phyloP scores from a whole-genome alignment of 2,888 invertebrate species.

The Andrena praecox region DNA sequence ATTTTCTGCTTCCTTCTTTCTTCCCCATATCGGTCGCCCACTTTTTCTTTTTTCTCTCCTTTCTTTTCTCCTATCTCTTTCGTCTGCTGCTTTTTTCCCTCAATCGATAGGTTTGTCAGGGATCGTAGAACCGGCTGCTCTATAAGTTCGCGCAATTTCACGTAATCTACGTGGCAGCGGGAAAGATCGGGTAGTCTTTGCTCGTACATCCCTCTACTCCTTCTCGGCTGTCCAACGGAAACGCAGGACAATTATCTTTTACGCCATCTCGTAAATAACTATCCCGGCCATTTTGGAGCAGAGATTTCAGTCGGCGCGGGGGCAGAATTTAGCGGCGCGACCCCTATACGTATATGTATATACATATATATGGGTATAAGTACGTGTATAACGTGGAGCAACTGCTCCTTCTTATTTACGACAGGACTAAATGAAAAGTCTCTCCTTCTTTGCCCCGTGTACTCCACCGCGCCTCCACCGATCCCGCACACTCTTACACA shows the following conservation, averaged over 20 bases:
- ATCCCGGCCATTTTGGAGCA: conserved; percentile 54
- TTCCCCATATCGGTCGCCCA: not conserved
- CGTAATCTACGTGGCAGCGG: conserved; percentile 56
- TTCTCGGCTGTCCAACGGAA: conserved; percentile 24
- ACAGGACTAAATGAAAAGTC: conserved; percentile 69
- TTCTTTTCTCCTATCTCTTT: conserved; percentile 22
- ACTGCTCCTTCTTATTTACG: conserved; percentile 69
- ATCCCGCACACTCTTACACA: not conserved
- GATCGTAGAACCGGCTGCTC: conserved; percentile 42
- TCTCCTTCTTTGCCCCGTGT: conserved; percentile 21
- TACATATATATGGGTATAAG: not conserved
- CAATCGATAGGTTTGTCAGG: conserved; percentile 68
- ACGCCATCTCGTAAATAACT: conserved; percentile 69
- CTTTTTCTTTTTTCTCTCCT: conserved; percentile 3
- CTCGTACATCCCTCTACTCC: conserved; percentile 28
- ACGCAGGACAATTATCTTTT: conserved; percentile 65
- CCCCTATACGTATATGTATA: not conserved
- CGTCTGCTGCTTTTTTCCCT: conserved; percentile 8
- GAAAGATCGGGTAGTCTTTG: conserved; percentile 43
- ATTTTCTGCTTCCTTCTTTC: conserved; percentile 27
- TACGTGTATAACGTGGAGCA: conserved; percentile 23
- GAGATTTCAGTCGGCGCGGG: conserved; percentile 56
- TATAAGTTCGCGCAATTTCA: conserved; percentile 62
- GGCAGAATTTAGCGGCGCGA: conserved; percentile 56
- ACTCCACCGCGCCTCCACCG: not conserved